A percentile compares a stretch with the other conserved stretches of the same genome.
These are phyloP conservation scores for Metopia argyrocephala DNA, from an alignment of 2,888 invertebrate genomes.

Conservation along the genomic window DNA sequence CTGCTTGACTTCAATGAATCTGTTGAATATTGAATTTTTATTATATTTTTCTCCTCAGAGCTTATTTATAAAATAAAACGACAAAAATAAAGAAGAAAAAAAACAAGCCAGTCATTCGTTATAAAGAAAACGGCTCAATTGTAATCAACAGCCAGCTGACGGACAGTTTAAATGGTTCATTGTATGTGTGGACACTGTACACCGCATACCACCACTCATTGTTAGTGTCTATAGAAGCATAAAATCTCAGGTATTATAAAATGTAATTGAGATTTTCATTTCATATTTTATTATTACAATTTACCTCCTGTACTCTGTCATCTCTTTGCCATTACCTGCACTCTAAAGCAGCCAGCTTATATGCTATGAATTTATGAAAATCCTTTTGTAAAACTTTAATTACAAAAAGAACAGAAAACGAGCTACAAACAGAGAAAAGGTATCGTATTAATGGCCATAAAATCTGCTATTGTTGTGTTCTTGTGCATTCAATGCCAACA, in stretches of 20 bases:
- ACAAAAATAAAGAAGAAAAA: neutral
- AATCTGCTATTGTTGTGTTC: constrained; percentile 38
- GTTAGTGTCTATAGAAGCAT: constrained; percentile 29
- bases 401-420: constrained; percentile 33
- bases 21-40: constrained; percentile 61
- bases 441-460: constrained; percentile 60
- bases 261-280: constrained; percentile 52
- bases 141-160: constrained; percentile 53
- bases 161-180: neutral
- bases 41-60: neutral
- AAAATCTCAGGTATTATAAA: constrained; percentile 59
- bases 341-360: neutral
- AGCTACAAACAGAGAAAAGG: constrained; percentile 17
- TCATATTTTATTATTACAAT: constrained; percentile 43
- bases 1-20: neutral
- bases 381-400: constrained; percentile 65
- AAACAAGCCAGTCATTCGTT: neutral
- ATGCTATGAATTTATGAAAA: constrained; percentile 56
- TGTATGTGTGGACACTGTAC: neutral
- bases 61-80: constrained; percentile 24
- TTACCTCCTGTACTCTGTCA: neutral
- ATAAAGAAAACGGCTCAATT: constrained; percentile 32
- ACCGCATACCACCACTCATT: neutral
- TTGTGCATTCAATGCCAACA: neutral
- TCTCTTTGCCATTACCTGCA: neutral